Base-by-base conservation (phyloP, 2,797 vertebrate genomes). In the Staurois parvus region DNA sequence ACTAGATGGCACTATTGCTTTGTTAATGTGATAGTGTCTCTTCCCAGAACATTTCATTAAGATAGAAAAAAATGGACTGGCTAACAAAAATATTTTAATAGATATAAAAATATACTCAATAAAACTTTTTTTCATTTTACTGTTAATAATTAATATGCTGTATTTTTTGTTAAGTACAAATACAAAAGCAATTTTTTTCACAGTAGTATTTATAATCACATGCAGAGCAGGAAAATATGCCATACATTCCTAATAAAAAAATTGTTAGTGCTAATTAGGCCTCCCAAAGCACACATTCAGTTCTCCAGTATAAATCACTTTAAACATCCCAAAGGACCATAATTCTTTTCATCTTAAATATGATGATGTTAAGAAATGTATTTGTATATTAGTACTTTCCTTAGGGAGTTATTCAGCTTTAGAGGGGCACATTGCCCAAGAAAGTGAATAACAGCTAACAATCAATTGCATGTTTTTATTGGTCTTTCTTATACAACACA, bases 1-100 rank as follows among this genome's bases (percentile, higher is more conserved):
- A 64, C 59, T 64, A 64, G 59, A 64, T 64, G 59, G 59, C n/a
- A 26, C 59, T 64, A 64, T 64, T 64, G 59, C 59, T 64, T 5
- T 64, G 24, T 11, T 26, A 24, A 64, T 26, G 59, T 21, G 3
- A 59, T n/a, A 24, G 24, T 64, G 2, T 45, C 42, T 45, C 11
- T 2, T 45, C 42, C 2, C 48, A 52, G 48, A 52, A 52, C 19
- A 19, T 19, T 52, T 52, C 3, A 52, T 52, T 52, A 52, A 5
- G 17, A 52, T 52, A 4, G 15, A 52, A 52, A 52, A 52, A 52
- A 52, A 48, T 62, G 21, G 24, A 62, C 59, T n/a, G 24, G 21
- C n/a, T 64, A 64, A 64, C 21, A 64, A 24, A n/a, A 64, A 64
- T 9, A 64, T 26, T 64, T 64, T 52, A 52, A 19, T 52, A 52